phyloP scores from a whole-genome alignment of 2,888 invertebrate genomes.

The Lochmaea capreae region DNA sequence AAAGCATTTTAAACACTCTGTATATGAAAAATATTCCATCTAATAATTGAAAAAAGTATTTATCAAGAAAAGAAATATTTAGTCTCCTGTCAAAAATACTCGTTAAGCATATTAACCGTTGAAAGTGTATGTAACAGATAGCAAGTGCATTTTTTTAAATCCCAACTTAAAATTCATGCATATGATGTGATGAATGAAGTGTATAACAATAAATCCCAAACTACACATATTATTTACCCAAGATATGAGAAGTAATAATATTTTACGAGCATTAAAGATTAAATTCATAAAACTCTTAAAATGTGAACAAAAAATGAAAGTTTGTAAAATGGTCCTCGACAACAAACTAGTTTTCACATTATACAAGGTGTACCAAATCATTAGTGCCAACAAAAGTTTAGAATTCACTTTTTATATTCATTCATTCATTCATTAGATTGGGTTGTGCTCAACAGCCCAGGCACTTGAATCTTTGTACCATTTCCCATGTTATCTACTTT shows the following conservation, averaged over 20 bases:
- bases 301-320: not conserved
- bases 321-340: not conserved
- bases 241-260: conserved; percentile 15
- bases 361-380: not conserved
- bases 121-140: too few relatives aligned
- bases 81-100: too few relatives aligned
- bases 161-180: not conserved
- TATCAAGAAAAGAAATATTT: too few relatives aligned
- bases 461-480: too few relatives aligned
- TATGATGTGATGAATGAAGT: conserved; percentile 2
- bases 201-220: conserved; percentile 7
- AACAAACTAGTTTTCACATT: not conserved
- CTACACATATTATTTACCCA: conserved; percentile 12
- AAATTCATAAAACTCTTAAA: conserved; percentile 17
- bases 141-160: not conserved
- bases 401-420: not conserved
- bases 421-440: too few relatives aligned
- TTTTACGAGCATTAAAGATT: conserved; percentile 14
- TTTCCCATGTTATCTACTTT: too few relatives aligned
- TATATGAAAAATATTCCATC: too few relatives aligned
- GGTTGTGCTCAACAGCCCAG: too few relatives aligned
- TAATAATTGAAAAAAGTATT: not conserved
- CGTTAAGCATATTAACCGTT: too few relatives aligned
- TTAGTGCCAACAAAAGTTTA: not conserved
- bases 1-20: too few relatives aligned